Conservation (phyloP, 2,888 invertebrate genomes). For the Liposcelis brunnea region DNA sequence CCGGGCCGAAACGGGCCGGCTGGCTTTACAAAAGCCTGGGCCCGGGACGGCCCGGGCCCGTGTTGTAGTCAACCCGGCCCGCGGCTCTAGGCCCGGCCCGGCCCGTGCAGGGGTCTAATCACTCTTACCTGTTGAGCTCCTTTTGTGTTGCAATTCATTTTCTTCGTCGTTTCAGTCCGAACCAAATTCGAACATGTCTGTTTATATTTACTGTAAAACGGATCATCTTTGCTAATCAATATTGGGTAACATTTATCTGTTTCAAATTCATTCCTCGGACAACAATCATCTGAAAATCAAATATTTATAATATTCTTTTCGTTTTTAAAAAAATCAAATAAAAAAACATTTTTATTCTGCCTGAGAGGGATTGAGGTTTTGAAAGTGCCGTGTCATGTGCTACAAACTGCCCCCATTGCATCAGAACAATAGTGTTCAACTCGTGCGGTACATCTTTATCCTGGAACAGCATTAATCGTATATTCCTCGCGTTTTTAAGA, state of each 20-base stretch:
- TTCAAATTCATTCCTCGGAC: neutral
- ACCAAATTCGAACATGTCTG: neutral
- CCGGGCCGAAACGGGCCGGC: too few relatives aligned
- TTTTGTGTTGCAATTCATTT: neutral
- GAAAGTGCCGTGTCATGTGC: neutral
- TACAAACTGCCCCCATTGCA: constrained; percentile 36
- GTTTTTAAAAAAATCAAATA: too few relatives aligned
- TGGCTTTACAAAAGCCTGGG: too few relatives aligned
- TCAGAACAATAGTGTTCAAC: constrained; percentile 50
- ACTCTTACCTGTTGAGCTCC: neutral
- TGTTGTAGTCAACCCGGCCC: too few relatives aligned
- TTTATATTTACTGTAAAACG: neutral
- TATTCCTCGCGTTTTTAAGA: constrained; percentile 46
- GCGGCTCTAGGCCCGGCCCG: too few relatives aligned
- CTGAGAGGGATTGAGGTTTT: too few relatives aligned
- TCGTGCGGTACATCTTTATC: constrained; percentile 50
- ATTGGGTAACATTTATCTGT: neutral
- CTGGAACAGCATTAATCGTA: constrained; percentile 53
- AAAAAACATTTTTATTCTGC: too few relatives aligned
- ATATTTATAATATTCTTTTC: neutral
- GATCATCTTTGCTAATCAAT: neutral
- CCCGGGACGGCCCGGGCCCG: too few relatives aligned
- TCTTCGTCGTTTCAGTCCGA: neutral
- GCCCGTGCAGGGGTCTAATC: too few relatives aligned
- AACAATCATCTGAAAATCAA: neutral